Evolutionary conservation across 2,888 invertebrate species (phyloP).

Genomic region (Calephelis perditalis): DNA sequence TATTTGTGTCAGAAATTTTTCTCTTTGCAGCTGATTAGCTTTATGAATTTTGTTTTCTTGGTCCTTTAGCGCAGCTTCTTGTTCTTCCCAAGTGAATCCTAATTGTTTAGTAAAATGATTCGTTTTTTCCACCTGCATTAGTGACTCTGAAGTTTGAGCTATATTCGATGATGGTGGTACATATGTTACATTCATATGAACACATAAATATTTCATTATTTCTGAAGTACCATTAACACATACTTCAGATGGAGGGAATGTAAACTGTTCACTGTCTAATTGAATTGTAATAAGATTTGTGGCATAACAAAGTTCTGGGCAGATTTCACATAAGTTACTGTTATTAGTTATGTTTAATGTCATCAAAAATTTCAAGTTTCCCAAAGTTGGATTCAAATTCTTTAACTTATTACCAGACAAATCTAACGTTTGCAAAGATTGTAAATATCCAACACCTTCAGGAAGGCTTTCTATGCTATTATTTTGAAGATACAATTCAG

Average conservation of each 20-base stretch:
- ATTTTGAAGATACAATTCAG: conserved; percentile 85
- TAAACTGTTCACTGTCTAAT: conserved; percentile 79
- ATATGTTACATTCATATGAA: conserved; percentile 69
- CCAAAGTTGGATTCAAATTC: conserved; percentile 80
- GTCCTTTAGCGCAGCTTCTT: conserved; percentile 79
- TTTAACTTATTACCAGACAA: conserved; percentile 84
- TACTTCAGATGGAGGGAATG: conserved; percentile 82
- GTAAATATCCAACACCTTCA: conserved; percentile 80
- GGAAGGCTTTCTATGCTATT: conserved; percentile 85
- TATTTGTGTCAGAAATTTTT: conserved; percentile 75
- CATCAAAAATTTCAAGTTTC: conserved; percentile 79
- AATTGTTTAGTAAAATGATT: conserved; percentile 53
- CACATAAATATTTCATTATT: conserved; percentile 81
- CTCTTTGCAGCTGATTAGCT: conserved; percentile 79
- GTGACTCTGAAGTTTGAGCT: conserved; percentile 44
- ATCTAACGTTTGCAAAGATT: conserved; percentile 82
- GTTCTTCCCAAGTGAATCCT: conserved; percentile 75
- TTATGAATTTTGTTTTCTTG: conserved; percentile 82
- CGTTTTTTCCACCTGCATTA: conserved; percentile 47
- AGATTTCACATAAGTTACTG: conserved; percentile 76
- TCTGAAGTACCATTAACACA: conserved; percentile 77
- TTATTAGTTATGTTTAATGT: conserved; percentile 81
- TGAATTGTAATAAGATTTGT: conserved; percentile 79
- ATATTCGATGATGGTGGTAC: conserved; percentile 51
- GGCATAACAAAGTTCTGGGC: conserved; percentile 81